phyloP scores from a whole-genome alignment of 2,113 vertebrate genomes.

The Pelvicachromis taeniatus region DNA sequence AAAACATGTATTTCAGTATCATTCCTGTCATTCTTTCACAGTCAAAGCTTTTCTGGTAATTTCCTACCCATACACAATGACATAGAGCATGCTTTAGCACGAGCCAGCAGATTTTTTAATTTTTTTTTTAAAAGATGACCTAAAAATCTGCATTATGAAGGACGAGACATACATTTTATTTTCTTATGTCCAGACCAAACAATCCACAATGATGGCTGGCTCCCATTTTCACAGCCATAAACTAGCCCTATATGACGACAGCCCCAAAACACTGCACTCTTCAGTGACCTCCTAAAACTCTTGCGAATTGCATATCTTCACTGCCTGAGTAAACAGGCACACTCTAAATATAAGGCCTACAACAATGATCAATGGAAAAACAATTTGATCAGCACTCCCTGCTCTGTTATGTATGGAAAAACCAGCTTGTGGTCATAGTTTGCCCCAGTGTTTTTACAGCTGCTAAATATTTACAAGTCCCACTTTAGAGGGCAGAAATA shows the following conservation, averaged over 20 bases:
- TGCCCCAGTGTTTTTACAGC: background rate
- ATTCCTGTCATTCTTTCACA: background rate
- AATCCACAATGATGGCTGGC: background rate
- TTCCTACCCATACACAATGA: background rate
- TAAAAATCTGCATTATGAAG: background rate
- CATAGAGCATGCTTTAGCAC: background rate
- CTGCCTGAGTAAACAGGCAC: background rate
- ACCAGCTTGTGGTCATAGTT: background rate
- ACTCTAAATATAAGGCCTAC: background rate
- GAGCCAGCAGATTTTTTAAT: background rate
- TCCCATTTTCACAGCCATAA: slow-evolving; percentile 10
- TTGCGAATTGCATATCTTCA: background rate
- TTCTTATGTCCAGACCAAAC: background rate
- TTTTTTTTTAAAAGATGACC: background rate
- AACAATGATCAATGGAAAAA: background rate
- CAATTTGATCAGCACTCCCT: background rate
- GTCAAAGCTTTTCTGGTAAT: background rate
- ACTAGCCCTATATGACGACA: slow-evolving; percentile 33
- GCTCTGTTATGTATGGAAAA: background rate
- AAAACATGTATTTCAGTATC: background rate
- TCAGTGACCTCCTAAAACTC: background rate
- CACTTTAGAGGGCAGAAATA: background rate
- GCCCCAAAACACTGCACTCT: background rate
- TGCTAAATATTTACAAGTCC: background rate
- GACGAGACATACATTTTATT: background rate